These are phyloP conservation scores for Lethocerus indicus DNA, from an alignment of 1,140 invertebrate species.

Conservation along the genomic window DNA sequence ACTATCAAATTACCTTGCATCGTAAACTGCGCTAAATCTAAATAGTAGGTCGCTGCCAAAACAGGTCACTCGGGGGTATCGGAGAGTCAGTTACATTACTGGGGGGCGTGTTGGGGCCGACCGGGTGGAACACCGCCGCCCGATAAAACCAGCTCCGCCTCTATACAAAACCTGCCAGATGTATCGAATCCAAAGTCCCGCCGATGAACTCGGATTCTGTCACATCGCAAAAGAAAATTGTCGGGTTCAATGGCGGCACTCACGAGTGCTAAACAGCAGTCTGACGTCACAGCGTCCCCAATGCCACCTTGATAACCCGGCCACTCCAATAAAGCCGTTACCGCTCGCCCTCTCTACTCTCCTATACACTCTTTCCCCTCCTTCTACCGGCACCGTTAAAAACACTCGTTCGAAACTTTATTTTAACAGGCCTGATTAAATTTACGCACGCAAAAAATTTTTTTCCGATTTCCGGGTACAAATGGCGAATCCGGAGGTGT, in stretches of 20 bases:
- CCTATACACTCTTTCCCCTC: not conserved
- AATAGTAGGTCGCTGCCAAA: constrained; percentile 6
- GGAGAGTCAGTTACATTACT: not conserved
- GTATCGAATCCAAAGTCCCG: constrained; percentile 2
- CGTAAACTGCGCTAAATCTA: constrained; percentile 2
- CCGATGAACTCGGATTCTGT: constrained; percentile 6
- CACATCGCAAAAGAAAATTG: constrained; percentile 9
- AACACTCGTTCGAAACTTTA: not conserved
- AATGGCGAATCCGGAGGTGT: not conserved
- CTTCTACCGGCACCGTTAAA: not conserved
- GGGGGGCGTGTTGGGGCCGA: not conserved
- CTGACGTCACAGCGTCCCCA: constrained; percentile 22
- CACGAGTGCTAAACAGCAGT: constrained; percentile 23
- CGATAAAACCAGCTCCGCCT: not conserved
- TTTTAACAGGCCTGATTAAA: not conserved
- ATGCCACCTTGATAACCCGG: constrained; percentile 5
- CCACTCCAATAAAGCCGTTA: not conserved
- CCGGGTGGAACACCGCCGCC: no score
- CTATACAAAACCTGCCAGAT: not conserved
- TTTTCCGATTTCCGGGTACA: not conserved
- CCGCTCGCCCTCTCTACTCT: not conserved
- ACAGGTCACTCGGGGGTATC: constrained; percentile 5
- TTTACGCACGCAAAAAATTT: no score
- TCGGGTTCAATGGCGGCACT: constrained; percentile 23
- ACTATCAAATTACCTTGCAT: constrained; percentile 4